Conservation (phyloP, 2,888 invertebrate genomes). For the Tetranychus piercei region DNA sequence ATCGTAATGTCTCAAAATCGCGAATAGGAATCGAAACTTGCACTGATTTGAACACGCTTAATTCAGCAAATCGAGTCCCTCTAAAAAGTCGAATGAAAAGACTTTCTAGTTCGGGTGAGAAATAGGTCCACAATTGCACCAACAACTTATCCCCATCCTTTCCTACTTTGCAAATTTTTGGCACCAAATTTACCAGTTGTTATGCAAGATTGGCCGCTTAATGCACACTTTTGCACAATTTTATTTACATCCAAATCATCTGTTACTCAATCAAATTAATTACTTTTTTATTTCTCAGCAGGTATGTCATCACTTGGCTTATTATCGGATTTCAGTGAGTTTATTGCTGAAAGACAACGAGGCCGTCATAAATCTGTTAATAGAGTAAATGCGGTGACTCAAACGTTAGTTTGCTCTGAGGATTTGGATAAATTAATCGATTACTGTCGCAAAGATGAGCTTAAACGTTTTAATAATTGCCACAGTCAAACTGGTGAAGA, state of each 20-base stretch:
- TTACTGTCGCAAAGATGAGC: not conserved
- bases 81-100: too few species aligned
- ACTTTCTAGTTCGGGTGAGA: not conserved
- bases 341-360: not conserved
- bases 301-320: not conserved
- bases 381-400: not conserved
- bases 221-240: not conserved
- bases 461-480: not conserved
- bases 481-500: not conserved
- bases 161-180: not conserved
- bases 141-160: not conserved
- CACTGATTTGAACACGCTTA: too few species aligned
- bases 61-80: too few species aligned
- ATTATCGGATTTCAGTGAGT: constrained; percentile 2
- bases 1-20: constrained; percentile 8
- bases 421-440: not conserved
- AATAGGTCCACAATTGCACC: not conserved
- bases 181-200: not conserved
- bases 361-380: not conserved
- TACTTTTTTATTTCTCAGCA: not conserved
- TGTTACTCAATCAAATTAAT: too few species aligned
- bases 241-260: too few species aligned
- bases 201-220: not conserved
- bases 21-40: constrained; percentile 11
- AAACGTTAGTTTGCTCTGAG: not conserved